phyloP scores from a whole-genome alignment of 2,797 vertebrate genomes.

The Ammospiza maritima region DNA sequence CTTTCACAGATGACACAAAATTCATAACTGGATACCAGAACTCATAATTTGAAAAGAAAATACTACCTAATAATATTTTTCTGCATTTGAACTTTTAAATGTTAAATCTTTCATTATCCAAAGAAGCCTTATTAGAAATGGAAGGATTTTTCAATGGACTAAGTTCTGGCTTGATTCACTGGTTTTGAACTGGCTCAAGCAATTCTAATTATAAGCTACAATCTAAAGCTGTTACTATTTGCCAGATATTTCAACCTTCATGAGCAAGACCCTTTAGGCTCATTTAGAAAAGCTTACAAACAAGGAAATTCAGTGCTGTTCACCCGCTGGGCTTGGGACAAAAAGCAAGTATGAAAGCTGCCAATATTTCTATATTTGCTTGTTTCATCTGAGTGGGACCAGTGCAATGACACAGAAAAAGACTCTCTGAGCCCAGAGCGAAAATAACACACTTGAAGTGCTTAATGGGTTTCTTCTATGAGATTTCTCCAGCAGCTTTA shows the following conservation, averaged over 20 bases:
- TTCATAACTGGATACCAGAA: neutral
- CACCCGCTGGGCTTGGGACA: conserved; percentile 27
- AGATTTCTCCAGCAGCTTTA: conserved; percentile 54
- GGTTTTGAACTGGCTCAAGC: conserved; percentile 35
- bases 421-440: conserved; percentile 38
- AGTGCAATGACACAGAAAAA: conserved; percentile 68
- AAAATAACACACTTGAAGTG: conserved; percentile 69
- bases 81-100: neutral
- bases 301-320: conserved; percentile 39
- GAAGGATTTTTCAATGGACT: neutral
- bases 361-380: conserved; percentile 67
- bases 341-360: conserved; percentile 50
- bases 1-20: neutral
- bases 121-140: neutral
- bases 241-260: conserved; percentile 61
- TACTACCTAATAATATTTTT: neutral
- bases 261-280: conserved; percentile 63
- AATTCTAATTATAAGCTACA: conserved; percentile 35
- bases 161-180: conserved; percentile 10
- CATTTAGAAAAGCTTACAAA: conserved; percentile 66
- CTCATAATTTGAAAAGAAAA: neutral
- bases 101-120: neutral
- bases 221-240: conserved; percentile 51
- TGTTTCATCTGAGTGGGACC: conserved; percentile 54
- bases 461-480: conserved; percentile 62